Evolutionary conservation across 2,113 vertebrate genomes (phyloP).

Genomic region (Prunella himalayana): DNA sequence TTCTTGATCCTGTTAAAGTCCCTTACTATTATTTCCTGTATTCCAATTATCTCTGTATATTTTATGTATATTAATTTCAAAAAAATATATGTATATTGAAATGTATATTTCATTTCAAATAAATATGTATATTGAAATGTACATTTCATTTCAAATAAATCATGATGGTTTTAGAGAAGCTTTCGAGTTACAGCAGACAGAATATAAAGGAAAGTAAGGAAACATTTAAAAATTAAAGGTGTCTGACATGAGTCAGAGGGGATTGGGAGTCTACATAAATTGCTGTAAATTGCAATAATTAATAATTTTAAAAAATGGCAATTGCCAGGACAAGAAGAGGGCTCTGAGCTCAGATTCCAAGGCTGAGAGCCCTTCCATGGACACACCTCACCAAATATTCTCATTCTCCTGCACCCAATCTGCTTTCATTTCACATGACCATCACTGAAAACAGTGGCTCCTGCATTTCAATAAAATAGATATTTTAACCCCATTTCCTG

Average conservation of each 20-base stretch:
- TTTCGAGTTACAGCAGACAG: not conserved
- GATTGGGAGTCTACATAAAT: not conserved
- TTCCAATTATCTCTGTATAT: not conserved
- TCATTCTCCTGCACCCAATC: conserved; percentile 11
- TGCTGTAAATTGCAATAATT: not conserved
- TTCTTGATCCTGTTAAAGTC: not conserved
- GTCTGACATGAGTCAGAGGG: not conserved
- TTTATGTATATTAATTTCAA: not conserved
- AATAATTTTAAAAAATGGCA: not conserved
- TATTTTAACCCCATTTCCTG: not conserved
- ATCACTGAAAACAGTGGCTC: not conserved
- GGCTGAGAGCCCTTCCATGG: not conserved
- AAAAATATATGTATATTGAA: not conserved
- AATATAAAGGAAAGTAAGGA: not conserved
- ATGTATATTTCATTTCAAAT: not conserved
- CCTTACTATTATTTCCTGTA: not conserved
- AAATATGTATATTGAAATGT: not conserved
- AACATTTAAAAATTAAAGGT: not conserved
- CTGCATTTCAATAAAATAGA: not conserved
- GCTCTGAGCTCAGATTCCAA: conserved; percentile 18
- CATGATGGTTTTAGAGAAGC: not conserved
- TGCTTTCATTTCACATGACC: not conserved
- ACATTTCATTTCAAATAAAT: not conserved
- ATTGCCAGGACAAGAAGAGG: not conserved
- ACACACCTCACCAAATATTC: not conserved